Evolutionary conservation across 1,140 invertebrate species (phyloP).

Genomic region (Drosophila guanche): DNA sequence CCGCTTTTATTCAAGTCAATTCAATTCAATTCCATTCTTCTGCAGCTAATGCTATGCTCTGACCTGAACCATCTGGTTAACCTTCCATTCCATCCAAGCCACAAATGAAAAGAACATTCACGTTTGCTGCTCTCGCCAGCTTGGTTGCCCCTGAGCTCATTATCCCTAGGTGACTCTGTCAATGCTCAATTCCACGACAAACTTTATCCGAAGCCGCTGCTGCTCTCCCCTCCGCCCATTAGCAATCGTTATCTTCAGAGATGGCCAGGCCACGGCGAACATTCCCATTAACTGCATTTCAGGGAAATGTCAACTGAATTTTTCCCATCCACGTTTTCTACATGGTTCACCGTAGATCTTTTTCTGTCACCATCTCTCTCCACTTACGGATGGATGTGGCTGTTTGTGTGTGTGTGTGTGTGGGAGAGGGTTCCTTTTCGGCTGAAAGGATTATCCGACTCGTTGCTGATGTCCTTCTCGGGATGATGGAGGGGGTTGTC

Average conservation of each 20-base stretch:
- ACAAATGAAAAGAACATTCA: constrained; percentile 5
- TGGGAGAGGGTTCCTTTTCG: constrained; percentile 26
- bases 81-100: background rate
- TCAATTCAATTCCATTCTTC: too few species aligned
- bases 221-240: constrained; percentile 11
- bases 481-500: background rate
- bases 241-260: constrained; percentile 41
- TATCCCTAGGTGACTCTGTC: constrained; percentile 22
- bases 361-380: too few species aligned
- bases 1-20: too few species aligned
- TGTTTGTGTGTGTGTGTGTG: constrained; percentile 22
- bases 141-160: constrained; percentile 14
- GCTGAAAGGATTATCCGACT: constrained; percentile 59
- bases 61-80: too few species aligned
- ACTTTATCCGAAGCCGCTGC: background rate
- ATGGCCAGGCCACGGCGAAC: constrained; percentile 16
- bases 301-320: constrained; percentile 61
- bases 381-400: constrained; percentile 11
- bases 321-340: constrained; percentile 39
- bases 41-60: too few species aligned
- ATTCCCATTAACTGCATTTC: constrained; percentile 71
- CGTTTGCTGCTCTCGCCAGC: background rate
- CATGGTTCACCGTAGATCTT: constrained; percentile 28
- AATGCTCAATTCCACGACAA: constrained; percentile 1
- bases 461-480: constrained; percentile 27